Evolutionary conservation across 2,797 vertebrate species (phyloP).

Genomic region (Urosaurus nigricauda): DNA sequence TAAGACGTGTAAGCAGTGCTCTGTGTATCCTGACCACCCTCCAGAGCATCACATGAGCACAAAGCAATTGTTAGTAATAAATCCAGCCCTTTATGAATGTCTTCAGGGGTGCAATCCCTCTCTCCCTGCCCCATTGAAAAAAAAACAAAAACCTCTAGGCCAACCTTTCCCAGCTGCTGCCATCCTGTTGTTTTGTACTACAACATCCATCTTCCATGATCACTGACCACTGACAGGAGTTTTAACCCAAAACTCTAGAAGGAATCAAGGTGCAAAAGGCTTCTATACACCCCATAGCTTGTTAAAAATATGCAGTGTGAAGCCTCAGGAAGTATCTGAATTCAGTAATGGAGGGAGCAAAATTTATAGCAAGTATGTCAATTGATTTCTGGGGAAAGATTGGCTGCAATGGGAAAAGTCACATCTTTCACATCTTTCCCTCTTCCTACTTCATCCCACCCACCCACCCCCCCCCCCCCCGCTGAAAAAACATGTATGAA

Average conservation of each 20-base stretch:
- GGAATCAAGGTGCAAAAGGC: neutral
- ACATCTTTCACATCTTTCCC: neutral
- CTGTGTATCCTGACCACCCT: neutral
- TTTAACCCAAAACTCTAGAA: neutral
- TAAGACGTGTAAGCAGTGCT: neutral
- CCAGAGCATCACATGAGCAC: neutral
- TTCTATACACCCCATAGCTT: neutral
- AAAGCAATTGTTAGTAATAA: neutral
- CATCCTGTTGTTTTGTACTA: neutral
- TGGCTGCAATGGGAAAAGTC: neutral
- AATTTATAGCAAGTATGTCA: neutral
- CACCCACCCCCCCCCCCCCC: too few relatives aligned
- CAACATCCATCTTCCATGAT: neutral
- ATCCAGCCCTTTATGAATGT: neutral
- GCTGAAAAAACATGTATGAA: neutral
- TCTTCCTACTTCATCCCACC: neutral
- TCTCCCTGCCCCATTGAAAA: neutral
- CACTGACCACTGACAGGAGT: neutral
- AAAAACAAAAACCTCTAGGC: neutral
- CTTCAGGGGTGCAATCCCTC: neutral
- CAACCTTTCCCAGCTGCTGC: neutral
- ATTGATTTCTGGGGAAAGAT: too few relatives aligned
- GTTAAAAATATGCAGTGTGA: neutral
- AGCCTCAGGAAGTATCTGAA: neutral
- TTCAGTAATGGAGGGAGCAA: neutral